Evolutionary conservation across 2,888 invertebrate genomes (phyloP).

Genomic region (Polyommatus iphigenia): DNA sequence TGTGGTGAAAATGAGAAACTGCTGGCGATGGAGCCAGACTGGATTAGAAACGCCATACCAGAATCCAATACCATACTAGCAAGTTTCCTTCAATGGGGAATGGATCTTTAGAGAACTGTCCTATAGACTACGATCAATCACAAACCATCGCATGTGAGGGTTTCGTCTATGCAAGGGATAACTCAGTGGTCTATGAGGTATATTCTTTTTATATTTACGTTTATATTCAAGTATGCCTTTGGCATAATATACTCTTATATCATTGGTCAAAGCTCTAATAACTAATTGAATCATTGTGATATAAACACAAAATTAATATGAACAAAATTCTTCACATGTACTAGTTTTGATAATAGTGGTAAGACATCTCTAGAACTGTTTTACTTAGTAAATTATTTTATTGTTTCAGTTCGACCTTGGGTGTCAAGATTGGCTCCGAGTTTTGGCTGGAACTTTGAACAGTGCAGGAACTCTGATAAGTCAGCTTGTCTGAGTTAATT

Average conservation of each 20-base stretch:
- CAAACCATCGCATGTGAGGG: conserved; percentile 41
- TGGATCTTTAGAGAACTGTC: conserved; percentile 48
- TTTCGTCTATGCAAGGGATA: conserved; percentile 44
- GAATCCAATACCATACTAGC: conserved; percentile 53
- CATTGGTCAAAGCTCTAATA: too few relatives aligned
- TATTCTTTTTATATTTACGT: background rate
- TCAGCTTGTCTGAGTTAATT: conserved; percentile 70
- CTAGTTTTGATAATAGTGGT: too few relatives aligned
- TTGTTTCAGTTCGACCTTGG: conserved; percentile 75
- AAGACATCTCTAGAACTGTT: background rate
- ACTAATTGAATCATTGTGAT: too few relatives aligned
- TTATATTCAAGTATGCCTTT: too few relatives aligned
- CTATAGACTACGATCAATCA: conserved; percentile 50
- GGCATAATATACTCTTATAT: too few relatives aligned
- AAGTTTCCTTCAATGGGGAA: conserved; percentile 46
- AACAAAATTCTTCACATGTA: too few relatives aligned
- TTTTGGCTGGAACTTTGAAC: conserved; percentile 83
- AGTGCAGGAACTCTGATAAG: conserved; percentile 83
- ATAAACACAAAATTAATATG: too few relatives aligned
- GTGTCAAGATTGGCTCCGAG: conserved; percentile 82
- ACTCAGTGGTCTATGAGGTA: conserved; percentile 49
- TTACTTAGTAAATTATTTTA: background rate
- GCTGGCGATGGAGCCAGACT: conserved; percentile 47
- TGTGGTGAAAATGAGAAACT: conserved; percentile 54
- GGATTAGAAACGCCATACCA: conserved; percentile 62